These are phyloP conservation scores for Characodon lateralis DNA, from an alignment of 2,797 vertebrate genomes.

Conservation along the genomic window DNA sequence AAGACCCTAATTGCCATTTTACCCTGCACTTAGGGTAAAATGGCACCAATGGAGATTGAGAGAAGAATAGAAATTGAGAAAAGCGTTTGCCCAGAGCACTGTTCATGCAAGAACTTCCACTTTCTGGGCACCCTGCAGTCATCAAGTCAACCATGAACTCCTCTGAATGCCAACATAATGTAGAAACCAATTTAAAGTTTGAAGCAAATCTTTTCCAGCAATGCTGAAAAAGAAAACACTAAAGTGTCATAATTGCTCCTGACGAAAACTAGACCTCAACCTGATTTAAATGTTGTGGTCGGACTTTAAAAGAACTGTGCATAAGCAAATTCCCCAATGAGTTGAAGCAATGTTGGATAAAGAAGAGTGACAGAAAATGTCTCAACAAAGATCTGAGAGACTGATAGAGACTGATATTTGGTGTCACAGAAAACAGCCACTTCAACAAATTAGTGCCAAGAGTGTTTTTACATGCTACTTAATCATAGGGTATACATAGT, in stretches of 20 bases:
- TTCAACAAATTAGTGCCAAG: too few relatives aligned
- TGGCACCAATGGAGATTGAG: too few relatives aligned
- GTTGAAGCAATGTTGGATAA: background rate
- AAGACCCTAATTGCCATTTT: too few relatives aligned
- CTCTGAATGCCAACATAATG: background rate
- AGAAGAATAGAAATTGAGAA: too few relatives aligned
- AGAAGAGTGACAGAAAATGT: too few relatives aligned
- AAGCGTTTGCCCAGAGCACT: too few relatives aligned
- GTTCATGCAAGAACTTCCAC: too few relatives aligned
- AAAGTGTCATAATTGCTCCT: background rate
- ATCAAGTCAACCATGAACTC: background rate
- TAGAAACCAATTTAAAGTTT: background rate
- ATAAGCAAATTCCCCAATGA: background rate
- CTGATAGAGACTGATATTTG: too few relatives aligned
- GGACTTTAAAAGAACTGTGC: background rate
- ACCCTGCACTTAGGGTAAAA: too few relatives aligned
- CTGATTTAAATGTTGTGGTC: background rate
- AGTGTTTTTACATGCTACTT: too few relatives aligned
- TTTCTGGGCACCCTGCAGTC: background rate
- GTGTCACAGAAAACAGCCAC: too few relatives aligned
- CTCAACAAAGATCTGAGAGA: background rate
- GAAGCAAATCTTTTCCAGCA: background rate
- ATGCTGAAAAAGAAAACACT: background rate
- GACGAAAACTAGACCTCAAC: background rate
- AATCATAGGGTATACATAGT: too few relatives aligned